Base-by-base conservation (phyloP, 2,797 vertebrate genomes). In the Acanthopagrus latus region DNA sequence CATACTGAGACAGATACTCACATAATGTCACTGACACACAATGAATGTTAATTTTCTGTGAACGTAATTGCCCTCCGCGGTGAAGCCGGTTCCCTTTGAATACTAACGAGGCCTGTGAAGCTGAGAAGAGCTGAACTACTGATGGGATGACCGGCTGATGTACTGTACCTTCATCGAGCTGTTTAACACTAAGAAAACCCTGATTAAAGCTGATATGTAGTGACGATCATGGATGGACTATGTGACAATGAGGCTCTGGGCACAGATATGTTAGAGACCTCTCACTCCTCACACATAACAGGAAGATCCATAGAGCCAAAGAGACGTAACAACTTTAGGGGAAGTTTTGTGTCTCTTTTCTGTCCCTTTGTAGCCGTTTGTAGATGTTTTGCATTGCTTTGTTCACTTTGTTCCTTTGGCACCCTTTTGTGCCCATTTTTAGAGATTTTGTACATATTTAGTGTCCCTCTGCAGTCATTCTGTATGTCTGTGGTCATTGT, bases 11-110 rank as follows among this genome's bases (percentile, higher is more conserved):
- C 82, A 87, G 90, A 92, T 86, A 86, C 86, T 85, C 68, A 1
- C 83, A 85, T 91, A 87, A 93, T 89, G 92, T 88, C 91, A 89
- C 79, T 64, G 89, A 87, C 74, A 78, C 91, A 83, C 78, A 68
- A 80, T 89, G 89, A 90, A 93, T 93, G 89, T 90, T 91, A 87
- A 94, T 94, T 87, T 83, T 91, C 83, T 82, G 64, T 64, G 84
- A 86, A 47, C 17, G 63, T 88, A 85, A 92, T 88, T 86, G 91
- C 66, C 87, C 83, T 88, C 71, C 43, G 18, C 67, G 79, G 77
- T 78, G 72, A 80, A 87, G 69, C 52, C 21, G 27, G 43, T 79
- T 88, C 80, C 20, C 62, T 83, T 18, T 86, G 91, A 90, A 92
- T 90, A 68, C 88, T 90, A 90, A 91, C 82, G 16, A 87, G 82